Evolutionary conservation across 2,113 vertebrate genomes (phyloP), one percentile per base, ranked within the genome.

Genomic region (Brachyistius frenatus): DNA sequence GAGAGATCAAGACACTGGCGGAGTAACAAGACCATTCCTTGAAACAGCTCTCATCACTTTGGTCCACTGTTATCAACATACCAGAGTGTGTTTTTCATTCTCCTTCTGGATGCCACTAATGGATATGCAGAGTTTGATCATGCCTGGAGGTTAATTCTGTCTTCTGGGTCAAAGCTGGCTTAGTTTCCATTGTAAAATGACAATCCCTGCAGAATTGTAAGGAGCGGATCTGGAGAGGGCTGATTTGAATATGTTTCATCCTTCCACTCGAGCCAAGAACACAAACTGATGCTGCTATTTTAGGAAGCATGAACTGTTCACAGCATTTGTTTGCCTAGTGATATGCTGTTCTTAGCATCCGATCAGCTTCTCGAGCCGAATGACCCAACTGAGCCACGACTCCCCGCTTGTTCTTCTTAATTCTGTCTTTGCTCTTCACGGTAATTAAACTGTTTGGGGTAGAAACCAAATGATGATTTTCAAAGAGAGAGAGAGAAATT

Each of bases 221-320:
- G 68, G 62, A 73, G 73, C 41, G 50, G 85, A 78, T 67, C 44
- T 81, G 83, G 58, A 71, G 84, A 88, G 71, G 84, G 64, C 88
- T 86, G 85, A 90, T 90, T 93, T 91, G 84, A 93, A 92, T 90
- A 79, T 71, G 87, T 91, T 94, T 94, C 78, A 92, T 93, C 88
- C 81, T 89, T 86, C 80, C 77, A 82, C 66, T 75, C 84, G 23
- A 80, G 81, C 86, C 81, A 81, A 83, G 82, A 90, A 91, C 88
- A 89, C 79, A 89, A 88, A 89, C 80, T 56, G 78, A 68, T 73
- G 86, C 78, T 78, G 90, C 91, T 93, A 92, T 93, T 93, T 93
- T 89, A 52, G 76, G 91, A 84, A 90, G 80, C 85, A 80, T 35
- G 80, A 82, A 67, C 71, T 31, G 86, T 86, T 91, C 78, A 73